Conservation (phyloP, 2,888 invertebrate species). For the Steinernema hermaphroditum region DNA sequence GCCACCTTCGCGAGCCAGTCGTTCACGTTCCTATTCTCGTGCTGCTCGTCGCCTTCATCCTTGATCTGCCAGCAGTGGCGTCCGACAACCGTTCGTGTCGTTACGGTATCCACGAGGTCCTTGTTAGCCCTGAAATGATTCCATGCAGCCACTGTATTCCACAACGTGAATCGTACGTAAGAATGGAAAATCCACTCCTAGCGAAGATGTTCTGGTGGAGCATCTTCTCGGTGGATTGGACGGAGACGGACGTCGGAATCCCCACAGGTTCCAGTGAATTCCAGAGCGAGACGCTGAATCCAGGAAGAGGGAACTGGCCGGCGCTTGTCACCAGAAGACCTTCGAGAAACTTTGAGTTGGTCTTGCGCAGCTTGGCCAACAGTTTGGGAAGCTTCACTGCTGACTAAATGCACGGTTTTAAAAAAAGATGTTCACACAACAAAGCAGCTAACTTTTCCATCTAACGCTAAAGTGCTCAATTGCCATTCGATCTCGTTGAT, state of each 20-base stretch:
- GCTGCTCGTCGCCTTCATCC: conserved; percentile 38
- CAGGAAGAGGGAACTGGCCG: conserved; percentile 59
- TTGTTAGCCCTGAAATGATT: conserved; percentile 5
- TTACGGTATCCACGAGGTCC: conserved; percentile 37
- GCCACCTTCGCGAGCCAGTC: conserved; percentile 51
- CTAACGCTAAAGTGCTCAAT: conserved; percentile 49
- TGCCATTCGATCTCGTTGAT: conserved; percentile 57
- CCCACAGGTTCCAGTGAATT: conserved; percentile 44
- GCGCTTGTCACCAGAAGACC: conserved; percentile 52
- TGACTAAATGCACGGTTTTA: conserved; percentile 7
- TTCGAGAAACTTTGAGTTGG: conserved; percentile 45
- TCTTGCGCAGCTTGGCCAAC: conserved; percentile 36
- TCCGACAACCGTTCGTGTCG: conserved; percentile 56
- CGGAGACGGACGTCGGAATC: conserved; percentile 8
- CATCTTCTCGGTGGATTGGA: conserved; percentile 3
- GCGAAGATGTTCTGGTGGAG: conserved; percentile 22
- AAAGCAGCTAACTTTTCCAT: conserved; percentile 34
- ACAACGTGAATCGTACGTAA: conserved; percentile 33
- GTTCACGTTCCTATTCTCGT: conserved; percentile 44
- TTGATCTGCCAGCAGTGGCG: conserved; percentile 55
- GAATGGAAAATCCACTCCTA: conserved; percentile 18
- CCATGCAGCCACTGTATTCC: neutral
- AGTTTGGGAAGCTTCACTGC: conserved; percentile 39
- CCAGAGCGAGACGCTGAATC: conserved; percentile 59
- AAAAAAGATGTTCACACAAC: neutral